phyloP scores from a whole-genome alignment of 2,888 invertebrate genomes.

The Geotrupes spiniger region DNA sequence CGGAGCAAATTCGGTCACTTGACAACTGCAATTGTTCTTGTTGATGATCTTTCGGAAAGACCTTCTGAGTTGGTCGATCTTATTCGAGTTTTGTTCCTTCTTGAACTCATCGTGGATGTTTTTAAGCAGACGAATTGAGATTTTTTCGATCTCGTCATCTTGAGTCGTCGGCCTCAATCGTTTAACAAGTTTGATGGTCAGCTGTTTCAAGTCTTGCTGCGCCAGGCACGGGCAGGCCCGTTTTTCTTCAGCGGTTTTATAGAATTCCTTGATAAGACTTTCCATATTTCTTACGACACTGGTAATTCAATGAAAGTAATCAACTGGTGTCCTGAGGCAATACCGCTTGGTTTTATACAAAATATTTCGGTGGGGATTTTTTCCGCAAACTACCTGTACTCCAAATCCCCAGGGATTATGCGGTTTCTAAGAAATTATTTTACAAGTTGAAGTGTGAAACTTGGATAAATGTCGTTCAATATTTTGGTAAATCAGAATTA shows the following conservation, averaged over 20 bases:
- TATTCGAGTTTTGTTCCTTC: neutral
- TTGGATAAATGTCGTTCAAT: no score
- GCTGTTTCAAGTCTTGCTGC: neutral
- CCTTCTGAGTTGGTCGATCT: neutral
- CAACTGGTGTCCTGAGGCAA: no score
- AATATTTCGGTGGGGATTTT: no score
- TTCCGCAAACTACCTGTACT: no score
- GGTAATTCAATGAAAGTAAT: no score
- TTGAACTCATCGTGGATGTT: slow-evolving; percentile 5
- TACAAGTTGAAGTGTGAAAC: no score
- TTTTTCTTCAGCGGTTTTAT: slow-evolving; percentile 6
- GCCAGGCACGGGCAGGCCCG: slow-evolving; percentile 1
- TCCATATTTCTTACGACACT: slow-evolving; percentile 2
- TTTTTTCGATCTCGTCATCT: neutral
- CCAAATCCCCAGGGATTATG: no score
- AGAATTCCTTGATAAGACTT: slow-evolving; percentile 4
- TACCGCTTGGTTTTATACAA: no score
- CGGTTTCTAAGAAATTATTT: no score
- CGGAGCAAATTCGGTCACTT: neutral
- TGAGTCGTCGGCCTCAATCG: neutral
- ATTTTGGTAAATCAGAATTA: no score
- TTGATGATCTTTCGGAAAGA: slow-evolving; percentile 1
- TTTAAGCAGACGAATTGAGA: neutral
- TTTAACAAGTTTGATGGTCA: neutral
- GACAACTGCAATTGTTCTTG: slow-evolving; percentile 4